phyloP scores from a whole-genome alignment of 2,113 vertebrate genomes.

The cattle (Bos taurus) region DNA sequence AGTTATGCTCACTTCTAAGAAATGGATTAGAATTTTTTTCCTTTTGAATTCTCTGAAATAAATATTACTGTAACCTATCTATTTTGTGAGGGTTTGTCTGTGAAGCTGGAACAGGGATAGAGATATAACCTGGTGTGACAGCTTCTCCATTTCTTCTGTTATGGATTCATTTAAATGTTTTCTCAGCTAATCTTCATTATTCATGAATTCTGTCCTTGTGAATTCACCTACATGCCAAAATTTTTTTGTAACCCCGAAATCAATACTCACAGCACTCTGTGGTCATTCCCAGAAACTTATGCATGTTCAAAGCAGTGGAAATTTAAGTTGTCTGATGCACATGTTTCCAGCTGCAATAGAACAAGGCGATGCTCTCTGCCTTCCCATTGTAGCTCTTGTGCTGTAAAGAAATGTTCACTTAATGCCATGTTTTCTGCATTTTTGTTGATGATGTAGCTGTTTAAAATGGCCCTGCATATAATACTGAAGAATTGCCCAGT shows the following conservation, averaged over 20 bases:
- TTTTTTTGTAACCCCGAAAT: not conserved
- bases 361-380: not conserved
- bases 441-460: not conserved
- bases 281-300: not conserved
- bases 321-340: too few relatives aligned
- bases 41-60: not conserved
- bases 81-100: not conserved
- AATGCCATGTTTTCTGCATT: not conserved
- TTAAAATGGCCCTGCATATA: not conserved
- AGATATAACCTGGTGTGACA: not conserved
- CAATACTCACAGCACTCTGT: not conserved
- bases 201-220: not conserved
- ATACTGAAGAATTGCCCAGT: not conserved
- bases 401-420: not conserved
- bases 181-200: not conserved
- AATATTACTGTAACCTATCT: not conserved
- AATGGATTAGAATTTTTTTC: not conserved
- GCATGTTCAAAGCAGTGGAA: not conserved
- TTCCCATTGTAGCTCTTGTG: not conserved
- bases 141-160: not conserved
- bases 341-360: fast-evolving
- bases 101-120: not conserved
- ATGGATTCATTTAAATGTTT: not conserved
- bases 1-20: not conserved
- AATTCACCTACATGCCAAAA: not conserved